Evolutionary conservation across 2,113 vertebrate genomes (phyloP).

Genomic region (Callocephalon fimbriatum): DNA sequence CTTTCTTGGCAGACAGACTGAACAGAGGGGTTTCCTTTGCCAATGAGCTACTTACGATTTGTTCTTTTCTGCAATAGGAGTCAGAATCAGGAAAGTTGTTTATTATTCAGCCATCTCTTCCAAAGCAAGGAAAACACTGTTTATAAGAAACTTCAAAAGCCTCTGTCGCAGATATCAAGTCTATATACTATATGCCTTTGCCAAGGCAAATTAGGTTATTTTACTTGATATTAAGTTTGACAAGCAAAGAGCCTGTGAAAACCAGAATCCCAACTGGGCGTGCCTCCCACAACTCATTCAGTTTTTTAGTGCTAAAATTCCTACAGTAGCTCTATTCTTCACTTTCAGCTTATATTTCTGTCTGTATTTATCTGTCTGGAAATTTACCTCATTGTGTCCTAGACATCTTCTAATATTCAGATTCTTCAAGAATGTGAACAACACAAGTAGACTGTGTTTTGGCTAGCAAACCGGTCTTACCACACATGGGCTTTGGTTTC

Average conservation of each 20-base stretch:
- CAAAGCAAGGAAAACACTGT: slow-evolving; percentile 73
- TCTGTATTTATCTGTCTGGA: slow-evolving; percentile 79
- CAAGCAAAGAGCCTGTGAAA: slow-evolving; percentile 82
- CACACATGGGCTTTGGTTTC: slow-evolving; percentile 44
- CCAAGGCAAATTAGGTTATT: slow-evolving; percentile 85
- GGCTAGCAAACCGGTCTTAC: slow-evolving; percentile 32
- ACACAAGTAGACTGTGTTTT: slow-evolving; percentile 55
- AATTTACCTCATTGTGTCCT: slow-evolving; percentile 53
- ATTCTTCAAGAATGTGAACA: slow-evolving; percentile 58
- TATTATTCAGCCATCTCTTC: slow-evolving; percentile 74
- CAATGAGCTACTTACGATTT: background rate
- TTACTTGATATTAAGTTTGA: slow-evolving; percentile 85
- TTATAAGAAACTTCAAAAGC: slow-evolving; percentile 80
- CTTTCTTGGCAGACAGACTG: background rate
- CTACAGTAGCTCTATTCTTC: slow-evolving; percentile 77
- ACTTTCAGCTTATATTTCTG: slow-evolving; percentile 59
- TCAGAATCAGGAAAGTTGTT: slow-evolving; percentile 65
- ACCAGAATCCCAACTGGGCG: slow-evolving; percentile 81
- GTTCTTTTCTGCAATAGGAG: slow-evolving; percentile 23
- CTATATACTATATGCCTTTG: slow-evolving; percentile 73
- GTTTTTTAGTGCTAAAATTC: slow-evolving; percentile 48
- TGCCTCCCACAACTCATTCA: slow-evolving; percentile 64
- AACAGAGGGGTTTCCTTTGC: slow-evolving; percentile 14
- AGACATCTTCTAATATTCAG: slow-evolving; percentile 51
- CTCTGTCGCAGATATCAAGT: slow-evolving; percentile 73